These are phyloP conservation scores for Theropithecus gelada DNA, from an alignment of 2,113 vertebrate species.

Conservation along the genomic window DNA sequence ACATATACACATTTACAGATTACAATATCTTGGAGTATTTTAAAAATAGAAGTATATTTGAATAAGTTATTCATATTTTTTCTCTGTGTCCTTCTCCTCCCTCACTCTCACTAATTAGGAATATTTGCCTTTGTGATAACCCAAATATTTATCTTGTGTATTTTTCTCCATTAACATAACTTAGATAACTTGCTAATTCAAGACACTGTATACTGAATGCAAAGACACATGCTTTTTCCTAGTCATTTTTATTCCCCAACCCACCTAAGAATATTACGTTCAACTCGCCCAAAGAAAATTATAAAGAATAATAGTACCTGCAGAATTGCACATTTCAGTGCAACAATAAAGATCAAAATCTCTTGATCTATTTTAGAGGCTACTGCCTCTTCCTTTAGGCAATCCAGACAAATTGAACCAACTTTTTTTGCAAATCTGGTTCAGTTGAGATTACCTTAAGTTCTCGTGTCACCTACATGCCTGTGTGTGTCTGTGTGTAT, in stretches of 20 bases:
- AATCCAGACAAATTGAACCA: conserved; percentile 42
- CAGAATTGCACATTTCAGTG: conserved; percentile 30
- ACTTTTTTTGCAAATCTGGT: conserved; percentile 4
- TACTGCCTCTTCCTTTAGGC: conserved; percentile 32
- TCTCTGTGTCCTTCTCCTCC: background rate
- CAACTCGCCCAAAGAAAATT: conserved; percentile 17
- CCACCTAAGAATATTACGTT: background rate
- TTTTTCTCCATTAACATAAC: conserved; percentile 8
- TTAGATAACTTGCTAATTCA: background rate
- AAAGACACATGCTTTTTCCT: background rate
- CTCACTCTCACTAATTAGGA: background rate
- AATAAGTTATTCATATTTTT: background rate
- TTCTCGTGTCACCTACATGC: background rate
- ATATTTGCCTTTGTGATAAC: background rate
- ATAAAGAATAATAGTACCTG: background rate
- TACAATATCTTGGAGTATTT: conserved; percentile 53
- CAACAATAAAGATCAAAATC: conserved; percentile 36
- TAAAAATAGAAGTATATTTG: conserved; percentile 58
- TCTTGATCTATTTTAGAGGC: conserved; percentile 47
- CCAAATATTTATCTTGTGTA: conserved; percentile 37
- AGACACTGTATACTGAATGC: background rate
- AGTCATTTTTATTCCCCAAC: background rate
- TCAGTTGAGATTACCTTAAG: background rate
- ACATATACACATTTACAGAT: conserved; percentile 66
- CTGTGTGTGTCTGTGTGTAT: rapidly evolving